Conservation (phyloP, 2,113 vertebrate genomes). For the Tapirus terrestris region DNA sequence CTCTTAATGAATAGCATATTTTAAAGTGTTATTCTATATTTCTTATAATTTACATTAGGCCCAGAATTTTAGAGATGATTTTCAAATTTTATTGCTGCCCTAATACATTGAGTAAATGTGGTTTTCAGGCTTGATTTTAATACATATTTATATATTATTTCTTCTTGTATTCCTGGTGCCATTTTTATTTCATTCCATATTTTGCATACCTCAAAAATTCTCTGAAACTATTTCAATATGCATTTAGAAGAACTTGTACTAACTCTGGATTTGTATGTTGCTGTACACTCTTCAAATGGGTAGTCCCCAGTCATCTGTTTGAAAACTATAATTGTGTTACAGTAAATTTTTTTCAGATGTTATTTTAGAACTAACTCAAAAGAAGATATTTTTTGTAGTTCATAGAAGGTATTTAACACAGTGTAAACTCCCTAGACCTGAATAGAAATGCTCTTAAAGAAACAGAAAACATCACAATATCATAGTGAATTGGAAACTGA, state of each 20-base stretch:
- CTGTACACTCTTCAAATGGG: not conserved
- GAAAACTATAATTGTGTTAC: not conserved
- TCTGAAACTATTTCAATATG: not conserved
- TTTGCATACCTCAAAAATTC: not conserved
- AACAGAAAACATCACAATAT: not conserved
- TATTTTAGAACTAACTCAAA: not conserved
- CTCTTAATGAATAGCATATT: not conserved
- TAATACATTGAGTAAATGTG: not conserved
- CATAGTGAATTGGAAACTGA: not conserved
- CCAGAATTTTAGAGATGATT: not conserved
- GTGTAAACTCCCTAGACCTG: not conserved
- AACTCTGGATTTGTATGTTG: not conserved
- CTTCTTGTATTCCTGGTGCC: not conserved
- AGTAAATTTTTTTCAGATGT: not conserved
- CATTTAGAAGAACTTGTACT: not conserved
- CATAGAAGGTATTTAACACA: not conserved
- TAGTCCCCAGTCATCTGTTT: not conserved
- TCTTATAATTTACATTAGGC: not conserved
- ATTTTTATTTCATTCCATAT: not conserved
- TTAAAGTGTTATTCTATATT: not conserved
- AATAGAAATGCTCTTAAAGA: not conserved
- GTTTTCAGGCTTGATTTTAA: not conserved
- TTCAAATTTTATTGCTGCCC: not conserved
- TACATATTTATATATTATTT: not conserved
- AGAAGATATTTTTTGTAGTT: not conserved